Base-by-base conservation (phyloP, 2,113 vertebrate species). In the Procapra przewalskii region DNA sequence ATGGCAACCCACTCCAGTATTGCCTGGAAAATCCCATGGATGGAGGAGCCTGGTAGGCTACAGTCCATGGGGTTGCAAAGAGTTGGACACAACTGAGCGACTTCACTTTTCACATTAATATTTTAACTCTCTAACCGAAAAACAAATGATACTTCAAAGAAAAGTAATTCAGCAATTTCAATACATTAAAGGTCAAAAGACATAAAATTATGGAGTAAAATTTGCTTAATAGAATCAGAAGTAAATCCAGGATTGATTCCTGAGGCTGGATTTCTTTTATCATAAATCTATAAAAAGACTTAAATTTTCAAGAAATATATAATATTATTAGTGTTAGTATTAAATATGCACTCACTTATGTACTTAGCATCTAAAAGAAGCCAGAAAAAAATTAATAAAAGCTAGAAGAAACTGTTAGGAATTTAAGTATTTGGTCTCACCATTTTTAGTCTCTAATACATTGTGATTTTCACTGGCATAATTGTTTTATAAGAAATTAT, bases 121-220 rank as follows among this genome's bases (percentile, higher is more conserved):
- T 23, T 12, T 64, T 88, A 90, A 45, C 48, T 96, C n/a, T 23
- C 64, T 94, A 52, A 75, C 43, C 96, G 12, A 94, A 3, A 89
- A 94, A 97, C 75, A 21, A 71, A 64, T 95, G 45, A 89, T 86
- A 19, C 59, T 98, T 97, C 57, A 45, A 82, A 88, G 75, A 93
- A 95, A 97, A 98, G 90, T 97, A 98, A 98, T 98, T 98, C 90
- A 94, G 92, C 71, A 88, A 90, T 87, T 97, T 98, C 90, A 97
- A 80, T 88, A 94, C 92, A 98, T 91, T 91, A 60, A 98, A 96
- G 31, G 10, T 92, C 86, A 94, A 98, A 96, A 90, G 94, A 96
- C 89, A 40, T 98, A 92, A 94, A 97, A 85, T 98, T 97, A 92
- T 96, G 98, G 7, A 81, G 40, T 80, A 64, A 94, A 98, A 88